Base-by-base conservation (phyloP, 2,888 invertebrate species). In the Drosophila histrio region DNA sequence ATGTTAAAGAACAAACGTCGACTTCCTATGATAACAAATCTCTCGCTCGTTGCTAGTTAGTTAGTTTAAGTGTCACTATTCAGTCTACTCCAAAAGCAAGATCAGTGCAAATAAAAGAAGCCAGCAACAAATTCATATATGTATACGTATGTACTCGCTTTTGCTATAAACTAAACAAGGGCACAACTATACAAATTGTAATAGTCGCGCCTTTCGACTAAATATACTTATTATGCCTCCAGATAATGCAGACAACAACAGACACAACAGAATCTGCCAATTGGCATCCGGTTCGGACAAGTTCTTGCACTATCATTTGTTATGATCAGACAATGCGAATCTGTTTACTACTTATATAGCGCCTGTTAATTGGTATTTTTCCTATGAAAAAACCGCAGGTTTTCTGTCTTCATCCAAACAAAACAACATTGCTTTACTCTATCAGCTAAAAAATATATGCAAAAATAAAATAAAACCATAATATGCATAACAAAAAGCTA, bases 401-500 rank as follows among this genome's bases (percentile, higher is more conserved):
- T 46, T 50, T 54, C 71, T 63, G 52, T 54, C 71, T 57, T 54
- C 28, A 71, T 52, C 46, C 59, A 71, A 44, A 71, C 36, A 39
- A 70, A 44, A 44, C 19, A 53, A 74, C 60, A 44, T 34, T 54
- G 64, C 60, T 61, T 60, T 67, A 53, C 47, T 50, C 43, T 53
- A 69, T 50, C 57, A 60, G 53, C 49, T 49, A 52, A 28, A 54
- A 24, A 39, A 78, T 30, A 54, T 38, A 64, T 38, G 52, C n/a
- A 63, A 49, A 36, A 36, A 39, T 39, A 36, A 34, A 28, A 21
- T 2, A 15, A 36, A 30, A 26, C 6, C 15, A 43, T 47, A 62
- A 47, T 58, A 64, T 69, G 62, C 77, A 71, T 70, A 65, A 61
- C 38, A 63, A 60, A 58, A 73, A 62, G 65, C 73, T 49, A 63